Evolutionary conservation across 1,140 invertebrate genomes (phyloP), one percentile per base, ranked within the genome.

Genomic region (Formica selysi): DNA sequence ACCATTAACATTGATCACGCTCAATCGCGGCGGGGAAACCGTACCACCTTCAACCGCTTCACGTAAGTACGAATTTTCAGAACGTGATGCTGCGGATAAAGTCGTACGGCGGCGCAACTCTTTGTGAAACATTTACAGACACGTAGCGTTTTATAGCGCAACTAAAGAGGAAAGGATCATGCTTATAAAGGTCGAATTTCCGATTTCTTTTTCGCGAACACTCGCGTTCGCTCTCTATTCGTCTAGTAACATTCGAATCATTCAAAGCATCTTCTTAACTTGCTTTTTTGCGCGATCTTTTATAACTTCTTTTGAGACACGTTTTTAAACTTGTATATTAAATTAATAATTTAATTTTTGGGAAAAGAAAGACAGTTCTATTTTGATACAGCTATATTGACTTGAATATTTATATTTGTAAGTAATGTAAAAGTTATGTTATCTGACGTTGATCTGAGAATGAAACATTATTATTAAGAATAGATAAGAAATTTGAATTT

Each of bases 1-100:
- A 93, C 94, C 93, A 94, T 95, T 94, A 94, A 90, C 92, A 85
- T 91, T 89, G 93, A 95, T 95, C 94, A 94, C 93, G 93, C 92
- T 93, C 92, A 90, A 92, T 90, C 71, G 65, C 59, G 51, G 67
- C 67, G 57, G 76, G 68, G 59, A 29, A 36, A 76, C 80, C 71
- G 73, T 89, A 87, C 84, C 80, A 79, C 85, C 87, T 76, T 86
- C 85, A 44, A 81, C 59, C 64, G 54, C 44, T 86, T 71, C 65
- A 36, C 70, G 26, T 54, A 76, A 41, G 73, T 85, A 85, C 90
- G 79, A 91, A 91, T 90, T 90, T 83, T 89, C 76, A 86, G 62
- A 71, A 85, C 79, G 41, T 73, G 57, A 88, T 86, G 13, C 85
- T 36, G n/a, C 19, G 73, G 26, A 86, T 87, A 81, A 87, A 87